A percentile compares a stretch with the other conserved stretches of the same genome.
These are phyloP conservation scores for Centropyge bicolor DNA, from an alignment of 2,797 vertebrate species.

Conservation along the genomic window DNA sequence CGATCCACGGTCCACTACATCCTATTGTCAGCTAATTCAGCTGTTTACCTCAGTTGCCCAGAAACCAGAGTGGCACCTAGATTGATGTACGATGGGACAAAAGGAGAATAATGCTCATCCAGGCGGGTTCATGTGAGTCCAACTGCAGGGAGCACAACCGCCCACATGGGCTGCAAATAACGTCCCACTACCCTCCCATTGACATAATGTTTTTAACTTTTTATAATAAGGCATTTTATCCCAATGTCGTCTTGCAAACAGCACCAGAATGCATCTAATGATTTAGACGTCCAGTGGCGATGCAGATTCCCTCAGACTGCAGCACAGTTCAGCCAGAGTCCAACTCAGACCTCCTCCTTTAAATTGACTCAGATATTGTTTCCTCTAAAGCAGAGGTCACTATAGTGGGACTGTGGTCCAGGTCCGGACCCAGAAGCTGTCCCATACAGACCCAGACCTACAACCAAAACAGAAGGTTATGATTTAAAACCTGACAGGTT, in stretches of 20 bases:
- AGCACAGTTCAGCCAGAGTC: conserved; percentile 1
- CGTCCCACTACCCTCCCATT: background rate
- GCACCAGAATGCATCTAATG: background rate
- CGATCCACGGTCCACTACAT: background rate
- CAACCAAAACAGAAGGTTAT: too few species aligned
- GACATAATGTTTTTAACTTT: background rate
- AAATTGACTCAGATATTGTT: background rate
- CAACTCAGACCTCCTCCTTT: conserved; percentile 6
- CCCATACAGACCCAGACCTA: too few species aligned
- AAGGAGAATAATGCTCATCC: conserved; percentile 10
- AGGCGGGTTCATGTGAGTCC: conserved; percentile 6
- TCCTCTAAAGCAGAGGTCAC: too few species aligned
- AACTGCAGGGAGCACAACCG: background rate
- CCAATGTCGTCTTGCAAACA: background rate
- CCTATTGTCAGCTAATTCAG: conserved; percentile 41
- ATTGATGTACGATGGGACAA: conserved; percentile 17
- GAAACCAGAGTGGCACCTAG: conserved; percentile 26
- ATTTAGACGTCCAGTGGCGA: conserved; percentile 11
- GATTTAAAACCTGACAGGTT: too few species aligned
- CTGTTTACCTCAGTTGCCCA: conserved; percentile 37
- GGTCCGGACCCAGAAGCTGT: too few species aligned
- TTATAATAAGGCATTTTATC: conserved; percentile 1
- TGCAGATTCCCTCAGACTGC: background rate
- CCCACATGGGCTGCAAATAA: conserved; percentile 9
- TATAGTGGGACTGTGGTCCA: too few species aligned